A percentile compares a stretch with the other conserved stretches of the same genome.
phyloP scores from a whole-genome alignment of 2,797 vertebrate species.

The Argentina silus region DNA sequence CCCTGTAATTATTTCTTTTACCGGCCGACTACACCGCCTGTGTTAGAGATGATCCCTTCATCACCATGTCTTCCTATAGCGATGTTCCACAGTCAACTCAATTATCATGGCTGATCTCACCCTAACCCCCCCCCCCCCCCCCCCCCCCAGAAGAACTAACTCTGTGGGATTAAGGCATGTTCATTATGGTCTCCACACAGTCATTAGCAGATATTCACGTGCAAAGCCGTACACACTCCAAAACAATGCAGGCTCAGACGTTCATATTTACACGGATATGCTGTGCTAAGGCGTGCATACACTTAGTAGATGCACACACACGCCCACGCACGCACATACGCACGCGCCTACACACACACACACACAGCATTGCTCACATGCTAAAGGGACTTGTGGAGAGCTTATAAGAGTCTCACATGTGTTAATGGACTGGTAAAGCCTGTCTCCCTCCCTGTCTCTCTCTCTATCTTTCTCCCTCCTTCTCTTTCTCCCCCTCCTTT shows the following conservation, averaged over 20 bases:
- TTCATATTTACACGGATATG: not conserved
- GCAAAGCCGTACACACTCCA: constrained; percentile 18
- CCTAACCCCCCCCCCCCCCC: too few species aligned
- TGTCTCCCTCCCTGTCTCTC: not conserved
- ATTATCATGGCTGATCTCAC: not conserved
- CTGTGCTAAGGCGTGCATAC: too few species aligned
- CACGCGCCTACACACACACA: not conserved
- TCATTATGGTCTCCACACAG: constrained; percentile 32
- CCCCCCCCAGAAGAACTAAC: constrained; percentile 20
- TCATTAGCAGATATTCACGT: constrained; percentile 32
- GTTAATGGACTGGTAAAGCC: constrained; percentile 13
- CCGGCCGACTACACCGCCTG: not conserved
- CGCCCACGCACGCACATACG: not conserved
- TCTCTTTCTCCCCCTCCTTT: not conserved
- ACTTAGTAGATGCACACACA: not conserved
- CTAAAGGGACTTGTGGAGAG: not conserved
- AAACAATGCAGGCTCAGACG: not conserved
- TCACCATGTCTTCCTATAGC: too few species aligned
- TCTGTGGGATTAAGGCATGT: constrained; percentile 17
- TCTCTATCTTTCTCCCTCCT: not conserved
- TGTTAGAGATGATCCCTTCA: not conserved
- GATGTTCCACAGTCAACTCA: constrained; percentile 14
- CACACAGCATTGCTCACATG: not conserved
- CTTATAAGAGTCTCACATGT: constrained; percentile 19
- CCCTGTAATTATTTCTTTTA: not conserved